A percentile compares a stretch with the other conserved stretches of the same genome.
These are phyloP conservation scores for Hipparchia semele DNA, from an alignment of 2,888 invertebrate genomes.

Conservation along the genomic window DNA sequence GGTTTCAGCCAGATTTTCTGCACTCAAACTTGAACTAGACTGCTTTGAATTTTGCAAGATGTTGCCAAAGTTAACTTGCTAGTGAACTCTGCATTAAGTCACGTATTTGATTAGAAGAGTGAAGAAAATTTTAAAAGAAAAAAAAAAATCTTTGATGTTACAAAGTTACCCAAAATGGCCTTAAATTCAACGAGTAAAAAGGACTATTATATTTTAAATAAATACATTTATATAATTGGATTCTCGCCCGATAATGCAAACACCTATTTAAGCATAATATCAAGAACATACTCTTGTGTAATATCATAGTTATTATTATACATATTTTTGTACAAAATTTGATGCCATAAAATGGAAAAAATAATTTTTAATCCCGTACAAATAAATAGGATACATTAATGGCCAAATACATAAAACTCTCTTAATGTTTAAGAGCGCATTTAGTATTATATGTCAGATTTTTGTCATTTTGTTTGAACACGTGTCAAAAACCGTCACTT, in stretches of 20 bases:
- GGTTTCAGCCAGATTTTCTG: no score
- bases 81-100: no score
- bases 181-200: background rate
- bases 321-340: background rate
- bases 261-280: background rate
- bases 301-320: background rate
- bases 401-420: no score
- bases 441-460: no score
- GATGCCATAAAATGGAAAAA: background rate
- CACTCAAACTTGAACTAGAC: no score
- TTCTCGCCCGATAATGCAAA: background rate
- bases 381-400: no score
- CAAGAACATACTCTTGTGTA: background rate
- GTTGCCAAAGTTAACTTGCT: no score
- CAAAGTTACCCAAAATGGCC: background rate
- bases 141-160: background rate
- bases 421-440: no score
- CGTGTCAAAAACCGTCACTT: no score
- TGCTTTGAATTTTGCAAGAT: no score
- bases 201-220: background rate
- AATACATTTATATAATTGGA: background rate
- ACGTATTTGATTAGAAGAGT: background rate
- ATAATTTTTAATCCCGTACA: no score
- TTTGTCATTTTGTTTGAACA: no score
- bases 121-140: background rate